Percentiles rank a stretch among this genome's conserved stretches.
Conservation (phyloP, 2,888 invertebrate genomes). For the Bombylius discolor region DNA sequence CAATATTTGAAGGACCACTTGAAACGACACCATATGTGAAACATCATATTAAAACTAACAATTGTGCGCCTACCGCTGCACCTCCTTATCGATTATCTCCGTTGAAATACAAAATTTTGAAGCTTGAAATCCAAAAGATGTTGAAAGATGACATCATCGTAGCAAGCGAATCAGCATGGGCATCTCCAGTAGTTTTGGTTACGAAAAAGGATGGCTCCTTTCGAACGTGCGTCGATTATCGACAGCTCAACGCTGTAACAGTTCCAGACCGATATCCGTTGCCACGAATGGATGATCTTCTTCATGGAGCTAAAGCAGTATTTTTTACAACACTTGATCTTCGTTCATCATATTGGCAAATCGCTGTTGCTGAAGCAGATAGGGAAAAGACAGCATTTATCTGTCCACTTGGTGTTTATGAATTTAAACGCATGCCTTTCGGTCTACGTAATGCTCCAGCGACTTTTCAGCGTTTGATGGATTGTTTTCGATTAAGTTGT, state of each 20-base stretch:
- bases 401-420: constrained; percentile 1
- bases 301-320: constrained; percentile 7
- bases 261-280: too few relatives aligned
- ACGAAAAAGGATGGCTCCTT: too few relatives aligned
- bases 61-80: too few relatives aligned
- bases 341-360: constrained; percentile 20
- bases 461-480: constrained; percentile 1
- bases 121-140: too few relatives aligned
- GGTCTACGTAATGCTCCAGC: constrained; percentile 5
- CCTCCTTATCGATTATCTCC: too few relatives aligned
- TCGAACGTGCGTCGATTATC: too few relatives aligned
- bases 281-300: constrained; percentile 28
- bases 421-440: constrained; percentile 9
- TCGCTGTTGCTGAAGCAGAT: constrained; percentile 11
- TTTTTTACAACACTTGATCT: constrained; percentile 17
- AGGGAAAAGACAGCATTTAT: constrained; percentile 8
- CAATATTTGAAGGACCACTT: too few relatives aligned
- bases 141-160: constrained; percentile 17
- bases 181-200: constrained; percentile 13
- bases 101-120: too few relatives aligned
- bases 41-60: too few relatives aligned
- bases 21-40: too few relatives aligned
- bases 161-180: constrained; percentile 13
- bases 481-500: constrained; percentile 8
- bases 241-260: constrained; percentile 22